Conservation (phyloP, 2,797 vertebrate species). For the Novumbra hubbsi region DNA sequence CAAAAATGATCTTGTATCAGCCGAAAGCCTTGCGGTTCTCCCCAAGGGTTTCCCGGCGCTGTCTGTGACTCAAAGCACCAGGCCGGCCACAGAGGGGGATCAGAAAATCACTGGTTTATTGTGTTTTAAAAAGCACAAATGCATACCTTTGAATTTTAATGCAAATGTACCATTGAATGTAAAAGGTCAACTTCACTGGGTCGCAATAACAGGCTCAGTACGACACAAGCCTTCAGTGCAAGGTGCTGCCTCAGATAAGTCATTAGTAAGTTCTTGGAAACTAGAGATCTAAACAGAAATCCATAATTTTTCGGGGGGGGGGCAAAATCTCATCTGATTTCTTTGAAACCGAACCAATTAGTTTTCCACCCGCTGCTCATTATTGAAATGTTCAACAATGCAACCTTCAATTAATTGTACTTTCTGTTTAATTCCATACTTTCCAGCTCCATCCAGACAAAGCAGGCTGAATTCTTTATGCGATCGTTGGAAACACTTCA, state of each 20-base stretch:
- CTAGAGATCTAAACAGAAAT: neutral
- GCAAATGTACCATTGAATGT: neutral
- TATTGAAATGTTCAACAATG: constrained; percentile 23
- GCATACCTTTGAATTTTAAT: neutral
- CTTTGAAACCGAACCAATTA: constrained; percentile 15
- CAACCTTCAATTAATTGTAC: neutral
- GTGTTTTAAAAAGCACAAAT: constrained; percentile 7
- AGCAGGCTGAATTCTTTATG: constrained; percentile 49
- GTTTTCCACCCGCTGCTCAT: neutral
- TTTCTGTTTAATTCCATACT: constrained; percentile 1
- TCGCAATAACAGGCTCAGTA: neutral
- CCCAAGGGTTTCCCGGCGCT: constrained; percentile 38
- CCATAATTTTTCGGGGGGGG: constrained; percentile 7
- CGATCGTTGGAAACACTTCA: constrained; percentile 56
- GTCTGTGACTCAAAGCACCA: constrained; percentile 39
- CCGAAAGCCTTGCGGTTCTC: constrained; percentile 39
- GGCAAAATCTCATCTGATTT: constrained; percentile 20
- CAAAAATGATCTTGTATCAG: constrained; percentile 30
- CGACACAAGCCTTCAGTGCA: neutral
- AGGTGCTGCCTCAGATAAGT: neutral
- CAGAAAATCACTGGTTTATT: constrained; percentile 17
- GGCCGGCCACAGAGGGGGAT: constrained; percentile 13
- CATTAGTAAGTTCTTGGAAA: neutral
- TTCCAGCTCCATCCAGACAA: constrained; percentile 3
- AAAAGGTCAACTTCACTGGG: neutral